Conservation (phyloP, 2,113 vertebrate genomes). For the Salminus brasiliensis region DNA sequence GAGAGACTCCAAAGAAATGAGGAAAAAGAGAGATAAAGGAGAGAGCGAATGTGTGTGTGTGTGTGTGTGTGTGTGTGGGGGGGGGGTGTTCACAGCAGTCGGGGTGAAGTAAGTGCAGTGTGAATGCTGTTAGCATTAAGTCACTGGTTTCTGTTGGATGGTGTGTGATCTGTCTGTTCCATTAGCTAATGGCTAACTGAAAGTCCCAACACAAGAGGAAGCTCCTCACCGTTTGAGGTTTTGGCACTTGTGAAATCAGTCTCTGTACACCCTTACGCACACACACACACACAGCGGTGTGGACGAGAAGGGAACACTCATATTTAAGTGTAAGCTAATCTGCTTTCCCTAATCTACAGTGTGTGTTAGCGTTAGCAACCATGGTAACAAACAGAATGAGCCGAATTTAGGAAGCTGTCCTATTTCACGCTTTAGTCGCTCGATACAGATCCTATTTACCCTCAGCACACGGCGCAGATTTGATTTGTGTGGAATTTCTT, state of each 20-base stretch:
- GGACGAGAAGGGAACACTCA: background rate
- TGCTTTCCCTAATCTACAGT: background rate
- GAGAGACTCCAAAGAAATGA: background rate
- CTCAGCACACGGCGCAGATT: background rate
- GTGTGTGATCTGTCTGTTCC: constrained; percentile 8
- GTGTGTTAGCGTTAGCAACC: background rate
- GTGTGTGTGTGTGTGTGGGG: too few species aligned
- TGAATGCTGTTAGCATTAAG: background rate
- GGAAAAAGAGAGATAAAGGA: background rate
- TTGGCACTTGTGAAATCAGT: constrained; percentile 11
- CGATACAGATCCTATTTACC: background rate
- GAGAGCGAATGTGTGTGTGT: too few species aligned
- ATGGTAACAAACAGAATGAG: background rate
- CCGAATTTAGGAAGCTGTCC: background rate
- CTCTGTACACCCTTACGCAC: constrained; percentile 10
- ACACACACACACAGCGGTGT: background rate
- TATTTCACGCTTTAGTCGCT: background rate
- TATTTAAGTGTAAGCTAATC: background rate
- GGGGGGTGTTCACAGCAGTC: too few species aligned
- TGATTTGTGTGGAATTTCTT: background rate
- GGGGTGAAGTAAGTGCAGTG: too few species aligned
- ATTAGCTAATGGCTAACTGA: constrained; percentile 41
- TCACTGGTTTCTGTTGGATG: constrained; percentile 16
- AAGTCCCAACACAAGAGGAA: constrained; percentile 15
- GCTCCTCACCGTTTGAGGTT: constrained; percentile 18